Evolutionary conservation across 2,888 invertebrate species (phyloP), one percentile per base, ranked within the genome.

Genomic region (Leptopilina syphax): DNA sequence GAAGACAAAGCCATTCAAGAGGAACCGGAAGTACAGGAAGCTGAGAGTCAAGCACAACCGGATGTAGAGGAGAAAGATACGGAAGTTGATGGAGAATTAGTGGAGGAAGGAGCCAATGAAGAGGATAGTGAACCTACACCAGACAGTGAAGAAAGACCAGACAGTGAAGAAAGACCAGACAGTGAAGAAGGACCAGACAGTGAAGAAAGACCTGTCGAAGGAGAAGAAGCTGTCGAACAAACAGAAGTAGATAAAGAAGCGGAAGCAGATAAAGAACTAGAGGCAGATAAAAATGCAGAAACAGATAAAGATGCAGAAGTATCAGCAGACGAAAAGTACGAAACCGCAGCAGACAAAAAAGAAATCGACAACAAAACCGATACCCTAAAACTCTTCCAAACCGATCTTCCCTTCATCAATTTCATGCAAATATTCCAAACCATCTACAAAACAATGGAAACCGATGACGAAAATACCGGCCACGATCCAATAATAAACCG

Each of bases 401-500:
- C 84, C 4, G 88, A 89, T 10, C 76, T 89, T 0, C 89, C 90
- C 0, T 90, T 90, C 81, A 76, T 90, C 0, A 88, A 87, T 1
- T 87, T 90, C 65, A 84, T 84, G 7, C 85, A 85, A 47, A 87
- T 90, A 41, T 82, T 89, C 54, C 85, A 89, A 5, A 85, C 86
- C 2, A 68, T 90, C 10, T 87, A 87, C 77, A 81, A 83, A 24
- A 86, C 89, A 80, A 77, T 90, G 24, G 87, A 88, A 24, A 65
- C 78, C 0, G 83, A 83, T 13, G 78, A 83, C 0, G 88, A 86
- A 47, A 89, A 86, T 66, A 67, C 78, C 0, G 85, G 84, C 2
- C 8, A 76, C 3, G 80, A 83, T 0, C 81, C 84, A 0, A 73
- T 87, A 13, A 86, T 84, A 3, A 89, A 89, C 65, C 85, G 87